Evolutionary conservation across 2,797 vertebrate genomes (phyloP), one percentile per base, ranked within the genome.

Genomic region (Sarcophilus harrisii): DNA sequence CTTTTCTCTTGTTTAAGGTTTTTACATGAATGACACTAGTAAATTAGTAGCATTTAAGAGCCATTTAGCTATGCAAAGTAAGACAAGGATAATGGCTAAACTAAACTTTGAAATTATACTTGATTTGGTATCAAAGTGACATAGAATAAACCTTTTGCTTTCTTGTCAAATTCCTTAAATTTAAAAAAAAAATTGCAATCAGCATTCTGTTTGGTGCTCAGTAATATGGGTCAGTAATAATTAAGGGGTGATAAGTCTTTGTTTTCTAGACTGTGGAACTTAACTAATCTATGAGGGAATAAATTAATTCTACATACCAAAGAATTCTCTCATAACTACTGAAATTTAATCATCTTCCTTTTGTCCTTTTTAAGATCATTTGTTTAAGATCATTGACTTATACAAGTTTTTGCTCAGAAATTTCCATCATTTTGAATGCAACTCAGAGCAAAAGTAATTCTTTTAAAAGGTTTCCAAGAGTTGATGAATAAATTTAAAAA

Each of bases 1-100:
- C 28, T 94, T 92, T 93, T 91, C 90, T 96, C 91, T 57, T 92
- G 57, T 96, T 94, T 96, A 27, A 66, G 6, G 54, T 95, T 94
- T 95, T 60, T 95, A 49, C 94, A 60, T 90, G 60, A 91, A 28
- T 90, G 32, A 90, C 38, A 92, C 92, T 73, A 92, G 30, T 81
- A 32, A 66, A 3, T 92, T 92, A 29, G 45, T 91, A 94, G 62
- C 21, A 73, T 95, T 94, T 58, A 91, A 18, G 92, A 92, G n/a
- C 28, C 89, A 57, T 62, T 28, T 93, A 73, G 32, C 5, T 55
- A 92, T 14, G 10, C 90, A 95, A 90, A 89, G 91, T 38, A 93
- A 95, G 57, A 52, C 96, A 97, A 55, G 29, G 54, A 18, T 92
- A 55, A 62, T 66, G n/a, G 12, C 62, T 24, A 90, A 13, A 49